phyloP scores from a whole-genome alignment of 2,113 vertebrate species.

The Engystomops pustulosus region DNA sequence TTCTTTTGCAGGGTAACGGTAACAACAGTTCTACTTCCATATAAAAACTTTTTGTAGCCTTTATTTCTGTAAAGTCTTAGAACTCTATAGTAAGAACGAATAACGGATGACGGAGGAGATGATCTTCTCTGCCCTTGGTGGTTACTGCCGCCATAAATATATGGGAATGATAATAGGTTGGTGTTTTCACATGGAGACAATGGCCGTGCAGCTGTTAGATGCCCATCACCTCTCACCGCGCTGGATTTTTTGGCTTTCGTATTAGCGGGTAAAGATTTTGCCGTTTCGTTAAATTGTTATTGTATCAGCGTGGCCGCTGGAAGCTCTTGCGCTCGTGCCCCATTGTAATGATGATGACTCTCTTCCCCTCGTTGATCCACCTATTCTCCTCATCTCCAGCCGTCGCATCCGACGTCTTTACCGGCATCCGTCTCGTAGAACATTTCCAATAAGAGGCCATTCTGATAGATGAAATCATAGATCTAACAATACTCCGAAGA shows the following conservation, averaged over 20 bases:
- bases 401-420: constrained; percentile 1
- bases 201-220: neutral
- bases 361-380: constrained; percentile 25
- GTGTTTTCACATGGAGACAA: neutral
- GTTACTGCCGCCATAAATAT: neutral
- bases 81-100: neutral
- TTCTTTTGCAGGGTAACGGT: no score
- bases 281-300: constrained; percentile 1
- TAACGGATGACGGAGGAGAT: neutral
- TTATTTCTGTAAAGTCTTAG: neutral
- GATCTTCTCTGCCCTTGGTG: neutral
- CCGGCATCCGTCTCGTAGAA: constrained; percentile 22
- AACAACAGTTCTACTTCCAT: no score
- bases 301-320: neutral
- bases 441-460: constrained; percentile 31
- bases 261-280: neutral
- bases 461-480: constrained; percentile 39
- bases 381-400: constrained; percentile 11
- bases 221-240: neutral
- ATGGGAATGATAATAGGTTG: neutral
- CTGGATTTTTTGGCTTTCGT: neutral
- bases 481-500: constrained; percentile 15
- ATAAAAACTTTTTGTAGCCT: no score
- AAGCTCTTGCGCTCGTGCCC: neutral
- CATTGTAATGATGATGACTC: constrained; percentile 8